phyloP scores from a whole-genome alignment of 2,797 vertebrate genomes.

The Gephyroberyx darwinii region DNA sequence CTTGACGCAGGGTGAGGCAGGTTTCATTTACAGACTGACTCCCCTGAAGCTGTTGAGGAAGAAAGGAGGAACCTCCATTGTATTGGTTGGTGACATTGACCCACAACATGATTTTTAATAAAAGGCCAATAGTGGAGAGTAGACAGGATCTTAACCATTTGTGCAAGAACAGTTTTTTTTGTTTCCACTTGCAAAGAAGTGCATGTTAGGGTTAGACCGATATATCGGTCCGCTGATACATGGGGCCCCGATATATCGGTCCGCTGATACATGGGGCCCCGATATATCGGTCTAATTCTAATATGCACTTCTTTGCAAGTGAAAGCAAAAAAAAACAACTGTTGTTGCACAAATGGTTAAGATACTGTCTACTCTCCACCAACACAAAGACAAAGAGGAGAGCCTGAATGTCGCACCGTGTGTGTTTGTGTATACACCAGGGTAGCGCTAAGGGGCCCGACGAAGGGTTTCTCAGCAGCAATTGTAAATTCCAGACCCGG shows the following conservation, averaged over 20 bases:
- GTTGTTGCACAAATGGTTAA: not conserved
- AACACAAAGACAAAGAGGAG: constrained; percentile 23
- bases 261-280: too few relatives aligned
- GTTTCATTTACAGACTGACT: not conserved
- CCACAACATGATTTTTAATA: not conserved
- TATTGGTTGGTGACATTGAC: too few relatives aligned
- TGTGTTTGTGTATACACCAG: constrained; percentile 37
- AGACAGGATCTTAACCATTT: not conserved
- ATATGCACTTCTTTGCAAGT: not conserved
- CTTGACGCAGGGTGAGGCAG: too few relatives aligned
- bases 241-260: too few relatives aligned
- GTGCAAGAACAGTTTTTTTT: not conserved
- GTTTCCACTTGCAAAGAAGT: not conserved
- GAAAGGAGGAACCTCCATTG: not conserved
- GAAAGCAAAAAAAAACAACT: not conserved
- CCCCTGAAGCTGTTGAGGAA: not conserved
- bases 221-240: not conserved
- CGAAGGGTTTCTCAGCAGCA: constrained; percentile 42
- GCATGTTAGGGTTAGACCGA: not conserved
- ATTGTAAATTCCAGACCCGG: constrained; percentile 42
- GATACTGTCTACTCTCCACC: not conserved
- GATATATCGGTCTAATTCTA: not conserved
- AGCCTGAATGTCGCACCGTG: constrained; percentile 10
- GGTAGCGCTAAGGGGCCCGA: constrained; percentile 12
- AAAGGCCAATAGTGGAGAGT: not conserved